Evolutionary conservation across 1,140 invertebrate genomes (phyloP).

Genomic region (Halictus rubicundus): DNA sequence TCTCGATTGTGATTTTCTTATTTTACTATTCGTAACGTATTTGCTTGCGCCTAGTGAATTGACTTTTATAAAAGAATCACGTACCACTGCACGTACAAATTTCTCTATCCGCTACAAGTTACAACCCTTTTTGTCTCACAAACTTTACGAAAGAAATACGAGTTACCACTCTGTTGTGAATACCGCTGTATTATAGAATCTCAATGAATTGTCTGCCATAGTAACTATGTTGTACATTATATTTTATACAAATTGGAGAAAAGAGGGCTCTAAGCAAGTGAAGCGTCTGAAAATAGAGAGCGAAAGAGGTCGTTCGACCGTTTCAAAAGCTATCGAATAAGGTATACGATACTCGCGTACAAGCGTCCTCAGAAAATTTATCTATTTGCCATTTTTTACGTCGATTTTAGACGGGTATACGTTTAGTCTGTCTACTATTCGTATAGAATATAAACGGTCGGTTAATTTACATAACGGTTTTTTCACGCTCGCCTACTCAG

Average conservation of each 20-base stretch:
- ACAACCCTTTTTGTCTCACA: background rate
- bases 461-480: background rate
- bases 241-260: background rate
- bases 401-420: background rate
- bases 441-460: background rate
- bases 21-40: background rate
- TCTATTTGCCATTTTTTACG: background rate
- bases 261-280: background rate
- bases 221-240: background rate
- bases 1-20: background rate
- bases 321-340: slow-evolving; percentile 13
- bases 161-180: background rate
- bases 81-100: slow-evolving; percentile 12
- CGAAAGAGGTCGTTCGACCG: slow-evolving; percentile 7
- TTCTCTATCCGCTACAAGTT: background rate
- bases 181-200: background rate
- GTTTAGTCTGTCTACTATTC: background rate
- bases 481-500: background rate
- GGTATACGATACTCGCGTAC: background rate
- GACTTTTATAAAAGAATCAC: slow-evolving; percentile 4
- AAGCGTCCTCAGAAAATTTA: background rate
- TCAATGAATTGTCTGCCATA: background rate
- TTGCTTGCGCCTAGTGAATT: background rate
- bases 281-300: background rate
- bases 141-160: background rate